Base-by-base conservation (phyloP, 2,888 invertebrate genomes). In the Panzeria rudis region DNA sequence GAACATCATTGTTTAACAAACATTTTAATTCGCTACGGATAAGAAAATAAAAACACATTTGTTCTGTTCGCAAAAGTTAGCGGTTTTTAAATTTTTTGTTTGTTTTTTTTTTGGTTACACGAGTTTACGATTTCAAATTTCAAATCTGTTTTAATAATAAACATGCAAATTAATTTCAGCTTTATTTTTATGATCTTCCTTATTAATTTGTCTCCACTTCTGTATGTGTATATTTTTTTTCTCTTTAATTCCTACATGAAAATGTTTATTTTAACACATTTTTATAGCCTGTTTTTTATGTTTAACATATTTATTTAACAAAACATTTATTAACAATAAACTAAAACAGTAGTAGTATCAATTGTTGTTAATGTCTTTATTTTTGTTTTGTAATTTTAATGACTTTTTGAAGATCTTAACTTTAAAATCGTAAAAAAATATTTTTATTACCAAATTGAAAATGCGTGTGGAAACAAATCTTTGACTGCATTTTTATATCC, bases 271-370 rank as follows among this genome's bases (percentile, higher is more conserved):
- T 83, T 64, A 77, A 72, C 62, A 71, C 76, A 69, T 69, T 77
- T 82, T 72, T 59, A 66, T 59, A 41, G 5, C 1, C 20, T 25
- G 13, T 69, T 83, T n/a, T 83, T 72, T 59, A 72, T 77, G 73
- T 75, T 83, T 83, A 41, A 73, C 73, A 83, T 83, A 78, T 83
- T 78, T 68, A 72, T 78, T 72, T 69, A 71, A 50, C 25, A 61
- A 78, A 47, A 62, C 69, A 75, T 83, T 73, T 73, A 77, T 78
- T 54, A 73, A 54, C 23, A 83, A 82, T 68, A 73, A 80, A 68
- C 56, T 59, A 13, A 47, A 59, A 50, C 66, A 41, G 64, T 59
- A 29, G 29, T 29, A 73, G 73, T 44, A 59, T 56, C 47, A 62
- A 82, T 69, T 76, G 56, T 20, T 69, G 15, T 76, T 64, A 68